Percentiles rank a stretch among this genome's conserved stretches.
phyloP scores from a whole-genome alignment of 1,140 invertebrate species.

The Aphelenchoides besseyi region DNA sequence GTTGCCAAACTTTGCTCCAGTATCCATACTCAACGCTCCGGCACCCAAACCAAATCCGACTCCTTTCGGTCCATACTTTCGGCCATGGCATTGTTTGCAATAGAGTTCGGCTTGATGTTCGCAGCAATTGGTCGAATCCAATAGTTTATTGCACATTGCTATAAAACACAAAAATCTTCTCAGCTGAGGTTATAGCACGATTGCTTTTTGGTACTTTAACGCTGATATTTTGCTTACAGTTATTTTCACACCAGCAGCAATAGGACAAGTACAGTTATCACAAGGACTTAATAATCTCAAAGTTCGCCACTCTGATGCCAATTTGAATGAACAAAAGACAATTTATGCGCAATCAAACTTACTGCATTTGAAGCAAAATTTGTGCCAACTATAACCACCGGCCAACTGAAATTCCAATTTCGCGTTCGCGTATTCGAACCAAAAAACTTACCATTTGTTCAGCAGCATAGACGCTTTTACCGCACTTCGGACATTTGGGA shows the following conservation, averaged over 20 bases:
- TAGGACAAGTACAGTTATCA: too few relatives aligned
- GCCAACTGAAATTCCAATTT: conserved; percentile 71
- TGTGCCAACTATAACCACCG: conserved; percentile 96
- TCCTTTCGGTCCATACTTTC: conserved; percentile 85
- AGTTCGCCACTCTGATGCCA: too few relatives aligned
- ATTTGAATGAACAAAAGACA: conserved; percentile 66
- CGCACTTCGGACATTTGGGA: conserved; percentile 95
- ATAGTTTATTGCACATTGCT: conserved; percentile 84
- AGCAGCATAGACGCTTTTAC: conserved; percentile 95
- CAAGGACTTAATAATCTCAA: too few relatives aligned
- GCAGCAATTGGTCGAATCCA: conserved; percentile 80
- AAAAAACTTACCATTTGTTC: conserved; percentile 74
- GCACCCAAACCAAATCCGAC: conserved; percentile 91
- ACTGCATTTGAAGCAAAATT: conserved; percentile 99
- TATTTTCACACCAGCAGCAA: too few relatives aligned
- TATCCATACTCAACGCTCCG: conserved; percentile 90
- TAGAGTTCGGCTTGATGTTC: conserved; percentile 89
- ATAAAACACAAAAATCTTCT: too few relatives aligned
- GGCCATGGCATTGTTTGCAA: conserved; percentile 85
- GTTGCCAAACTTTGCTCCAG: conserved; percentile 74
- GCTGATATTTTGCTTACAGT: too few relatives aligned
- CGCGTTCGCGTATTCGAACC: too few relatives aligned
- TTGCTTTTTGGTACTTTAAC: too few relatives aligned
- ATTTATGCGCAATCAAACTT: too few relatives aligned
- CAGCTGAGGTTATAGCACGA: too few relatives aligned